phyloP scores from a whole-genome alignment of 2,888 invertebrate genomes.

The Ditula angustiorana region DNA sequence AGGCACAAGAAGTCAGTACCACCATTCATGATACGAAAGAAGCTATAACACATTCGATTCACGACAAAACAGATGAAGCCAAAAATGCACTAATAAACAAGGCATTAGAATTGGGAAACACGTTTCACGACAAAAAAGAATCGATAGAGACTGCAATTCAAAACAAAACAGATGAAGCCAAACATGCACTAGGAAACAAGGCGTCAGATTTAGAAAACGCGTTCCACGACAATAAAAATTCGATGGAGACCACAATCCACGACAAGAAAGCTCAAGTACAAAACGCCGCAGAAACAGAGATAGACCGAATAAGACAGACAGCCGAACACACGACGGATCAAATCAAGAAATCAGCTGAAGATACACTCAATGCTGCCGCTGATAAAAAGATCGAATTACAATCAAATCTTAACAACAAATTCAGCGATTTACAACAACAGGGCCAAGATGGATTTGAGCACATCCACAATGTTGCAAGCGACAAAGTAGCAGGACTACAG shows the following conservation, averaged over 20 bases:
- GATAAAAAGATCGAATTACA: constrained; percentile 67
- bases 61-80: constrained; percentile 40
- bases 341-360: constrained; percentile 75
- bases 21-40: constrained; percentile 40
- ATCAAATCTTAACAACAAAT: constrained; percentile 57
- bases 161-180: constrained; percentile 41
- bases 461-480: constrained; percentile 58
- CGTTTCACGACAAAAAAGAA: constrained; percentile 46
- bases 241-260: constrained; percentile 39
- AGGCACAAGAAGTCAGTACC: constrained; percentile 35
- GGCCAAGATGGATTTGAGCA: constrained; percentile 61
- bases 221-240: constrained; percentile 48
- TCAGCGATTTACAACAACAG: constrained; percentile 52
- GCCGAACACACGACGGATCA: constrained; percentile 77
- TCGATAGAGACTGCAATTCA: constrained; percentile 39
- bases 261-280: constrained; percentile 53
- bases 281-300: constrained; percentile 57
- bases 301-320: constrained; percentile 75
- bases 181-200: constrained; percentile 44
- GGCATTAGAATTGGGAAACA: constrained; percentile 43
- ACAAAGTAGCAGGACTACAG: constrained; percentile 59
- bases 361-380: constrained; percentile 67
- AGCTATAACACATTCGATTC: constrained; percentile 38
- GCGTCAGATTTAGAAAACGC: constrained; percentile 44
- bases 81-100: constrained; percentile 44